Percentiles rank a stretch among this genome's conserved stretches.
Conservation (phyloP, 1,140 invertebrate species). For the Tetranychus cinnabarinus region DNA sequence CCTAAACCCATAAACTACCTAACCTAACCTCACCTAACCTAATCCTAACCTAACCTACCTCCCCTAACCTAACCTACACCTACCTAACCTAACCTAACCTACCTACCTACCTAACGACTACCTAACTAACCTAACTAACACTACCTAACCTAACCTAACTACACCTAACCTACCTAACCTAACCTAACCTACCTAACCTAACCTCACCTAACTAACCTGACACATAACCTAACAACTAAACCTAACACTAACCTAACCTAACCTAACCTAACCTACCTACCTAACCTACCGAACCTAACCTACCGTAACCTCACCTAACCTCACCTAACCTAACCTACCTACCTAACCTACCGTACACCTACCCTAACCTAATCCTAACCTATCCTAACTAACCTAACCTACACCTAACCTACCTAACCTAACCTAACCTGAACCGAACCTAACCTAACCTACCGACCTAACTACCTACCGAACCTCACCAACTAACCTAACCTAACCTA, state of each 20-base stretch:
- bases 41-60: slow-evolving; percentile 14
- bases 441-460: neutral
- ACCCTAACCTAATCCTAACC: slow-evolving; percentile 14
- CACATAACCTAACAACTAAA: slow-evolving; percentile 6
- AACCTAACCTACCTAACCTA: slow-evolving; percentile 12
- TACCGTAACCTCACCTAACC: slow-evolving; percentile 11
- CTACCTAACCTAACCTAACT: slow-evolving; percentile 14
- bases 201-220: slow-evolving; percentile 8
- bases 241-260: slow-evolving; percentile 14
- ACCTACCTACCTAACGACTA: slow-evolving; percentile 14
- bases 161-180: slow-evolving; percentile 9
- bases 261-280: slow-evolving; percentile 15
- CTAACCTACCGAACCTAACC: slow-evolving; percentile 14
- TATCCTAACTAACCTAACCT: slow-evolving; percentile 13
- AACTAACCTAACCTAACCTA: slow-evolving; percentile 11
- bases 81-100: slow-evolving; percentile 7
- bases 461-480: too few species aligned
- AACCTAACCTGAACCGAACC: slow-evolving; percentile 11
- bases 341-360: too few species aligned
- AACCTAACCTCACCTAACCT: slow-evolving; percentile 13
- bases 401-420: slow-evolving; percentile 13
- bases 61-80: slow-evolving; percentile 8
- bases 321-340: slow-evolving; percentile 13
- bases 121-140: too few species aligned
- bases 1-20: too few species aligned